Evolutionary conservation across 2,888 invertebrate genomes (phyloP).

Genomic region (Spodoptera exigua): DNA sequence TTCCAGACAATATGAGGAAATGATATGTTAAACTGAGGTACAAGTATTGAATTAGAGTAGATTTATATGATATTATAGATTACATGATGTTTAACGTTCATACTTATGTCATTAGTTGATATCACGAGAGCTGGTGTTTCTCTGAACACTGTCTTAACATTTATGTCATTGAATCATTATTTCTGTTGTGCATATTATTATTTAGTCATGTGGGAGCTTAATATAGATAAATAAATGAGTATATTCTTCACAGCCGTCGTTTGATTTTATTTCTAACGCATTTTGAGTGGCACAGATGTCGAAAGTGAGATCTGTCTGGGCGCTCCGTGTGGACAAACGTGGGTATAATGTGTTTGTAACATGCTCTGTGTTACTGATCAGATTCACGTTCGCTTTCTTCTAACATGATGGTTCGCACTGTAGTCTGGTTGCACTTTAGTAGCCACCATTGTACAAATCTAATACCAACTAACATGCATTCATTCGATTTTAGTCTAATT

Average conservation of each 20-base stretch:
- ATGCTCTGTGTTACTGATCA: slow-evolving; percentile 47
- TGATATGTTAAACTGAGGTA: slow-evolving; percentile 73
- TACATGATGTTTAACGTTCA: slow-evolving; percentile 63
- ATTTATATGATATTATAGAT: slow-evolving; percentile 65
- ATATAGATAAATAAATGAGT: slow-evolving; percentile 83
- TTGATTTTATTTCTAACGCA: slow-evolving; percentile 80
- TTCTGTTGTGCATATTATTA: slow-evolving; percentile 72
- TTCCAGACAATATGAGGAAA: slow-evolving; percentile 76
- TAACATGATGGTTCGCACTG: slow-evolving; percentile 57
- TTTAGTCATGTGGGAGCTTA: slow-evolving; percentile 77
- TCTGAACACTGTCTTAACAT: slow-evolving; percentile 48
- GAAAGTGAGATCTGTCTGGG: slow-evolving; percentile 47
- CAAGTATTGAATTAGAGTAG: slow-evolving; percentile 74
- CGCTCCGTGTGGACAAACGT: slow-evolving; percentile 51
- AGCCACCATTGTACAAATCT: slow-evolving; percentile 33
- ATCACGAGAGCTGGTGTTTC: slow-evolving; percentile 52
- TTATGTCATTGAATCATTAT: slow-evolving; percentile 61
- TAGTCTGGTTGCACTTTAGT: slow-evolving; percentile 52
- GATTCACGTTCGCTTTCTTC: slow-evolving; percentile 49
- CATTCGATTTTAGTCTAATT: slow-evolving; percentile 18
- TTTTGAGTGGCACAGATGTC: slow-evolving; percentile 57
- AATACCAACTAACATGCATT: slow-evolving; percentile 33
- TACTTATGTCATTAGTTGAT: slow-evolving; percentile 61
- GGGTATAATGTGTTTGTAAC: slow-evolving; percentile 54
- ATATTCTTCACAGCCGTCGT: slow-evolving; percentile 83